These are phyloP conservation scores for Ia io DNA, from an alignment of 2,113 vertebrate species.

Conservation along the genomic window DNA sequence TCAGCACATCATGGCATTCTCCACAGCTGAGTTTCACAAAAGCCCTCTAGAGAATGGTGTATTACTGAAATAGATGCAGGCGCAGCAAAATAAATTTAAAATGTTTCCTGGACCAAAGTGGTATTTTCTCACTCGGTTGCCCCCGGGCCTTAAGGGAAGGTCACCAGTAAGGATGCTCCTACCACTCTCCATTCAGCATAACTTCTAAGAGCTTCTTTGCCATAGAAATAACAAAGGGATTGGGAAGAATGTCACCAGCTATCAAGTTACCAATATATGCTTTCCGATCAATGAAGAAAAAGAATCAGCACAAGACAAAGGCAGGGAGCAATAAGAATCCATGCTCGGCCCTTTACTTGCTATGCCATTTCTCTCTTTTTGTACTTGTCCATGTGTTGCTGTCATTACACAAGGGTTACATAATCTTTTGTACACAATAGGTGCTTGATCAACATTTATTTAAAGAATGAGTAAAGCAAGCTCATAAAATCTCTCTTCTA, in stretches of 20 bases:
- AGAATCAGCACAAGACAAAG: neutral
- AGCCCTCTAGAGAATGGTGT: neutral
- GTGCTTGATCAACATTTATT: slow-evolving; percentile 22
- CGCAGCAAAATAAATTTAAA: slow-evolving; percentile 36
- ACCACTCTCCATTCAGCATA: neutral
- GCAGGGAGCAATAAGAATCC: neutral
- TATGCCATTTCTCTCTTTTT: neutral
- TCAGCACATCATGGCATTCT: neutral
- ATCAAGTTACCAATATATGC: neutral
- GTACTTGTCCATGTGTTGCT: neutral
- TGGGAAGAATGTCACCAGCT: neutral
- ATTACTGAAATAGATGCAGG: neutral
- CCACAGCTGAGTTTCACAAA: neutral
- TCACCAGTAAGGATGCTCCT: neutral
- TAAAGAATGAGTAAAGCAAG: neutral
- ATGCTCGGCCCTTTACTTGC: neutral
- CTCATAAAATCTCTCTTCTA: neutral
- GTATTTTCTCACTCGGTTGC: neutral
- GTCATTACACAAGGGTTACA: neutral
- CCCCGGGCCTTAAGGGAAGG: neutral
- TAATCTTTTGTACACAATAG: neutral
- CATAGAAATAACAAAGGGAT: slow-evolving; percentile 5
- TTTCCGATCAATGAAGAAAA: slow-evolving; percentile 45
- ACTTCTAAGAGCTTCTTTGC: slow-evolving; percentile 21
- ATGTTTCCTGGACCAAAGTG: neutral